Percentiles rank a stretch among this genome's conserved stretches.
Evolutionary conservation across 2,797 vertebrate genomes (phyloP).

Genomic region (Ispidina lecontei): DNA sequence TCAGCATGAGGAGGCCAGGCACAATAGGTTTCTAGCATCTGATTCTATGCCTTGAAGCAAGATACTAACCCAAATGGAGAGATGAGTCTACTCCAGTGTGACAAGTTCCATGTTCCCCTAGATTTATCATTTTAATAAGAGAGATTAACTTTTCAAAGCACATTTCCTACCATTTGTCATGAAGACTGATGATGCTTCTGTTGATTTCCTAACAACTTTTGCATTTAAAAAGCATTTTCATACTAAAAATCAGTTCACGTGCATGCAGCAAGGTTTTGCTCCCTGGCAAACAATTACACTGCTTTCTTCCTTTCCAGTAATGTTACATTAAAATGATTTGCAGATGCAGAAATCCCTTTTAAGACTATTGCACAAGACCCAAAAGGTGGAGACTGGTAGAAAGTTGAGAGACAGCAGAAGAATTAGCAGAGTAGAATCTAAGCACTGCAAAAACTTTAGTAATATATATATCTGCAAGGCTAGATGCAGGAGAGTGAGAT

Average conservation of each 20-base stretch:
- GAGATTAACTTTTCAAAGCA: conserved; percentile 30
- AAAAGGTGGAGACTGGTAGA: background rate
- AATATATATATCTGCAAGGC: background rate
- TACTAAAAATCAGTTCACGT: background rate
- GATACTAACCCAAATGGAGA: background rate
- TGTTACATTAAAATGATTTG: background rate
- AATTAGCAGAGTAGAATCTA: background rate
- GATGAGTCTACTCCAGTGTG: background rate
- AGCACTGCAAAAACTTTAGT: background rate
- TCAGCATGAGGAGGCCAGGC: background rate
- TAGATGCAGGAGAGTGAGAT: background rate
- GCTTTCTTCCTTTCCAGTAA: background rate
- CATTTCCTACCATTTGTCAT: background rate
- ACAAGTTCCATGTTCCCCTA: background rate
- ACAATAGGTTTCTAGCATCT: background rate
- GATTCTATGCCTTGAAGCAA: background rate
- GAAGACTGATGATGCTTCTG: background rate
- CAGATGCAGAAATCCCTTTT: background rate
- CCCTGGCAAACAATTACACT: background rate
- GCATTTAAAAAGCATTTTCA: background rate
- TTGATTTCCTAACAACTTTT: conserved; percentile 1
- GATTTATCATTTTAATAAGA: conserved; percentile 14
- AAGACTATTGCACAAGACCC: background rate
- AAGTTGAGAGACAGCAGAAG: background rate
- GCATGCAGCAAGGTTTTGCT: background rate